Base-by-base conservation (phyloP, 2,797 vertebrate genomes). In the Anguilla pacifica region DNA sequence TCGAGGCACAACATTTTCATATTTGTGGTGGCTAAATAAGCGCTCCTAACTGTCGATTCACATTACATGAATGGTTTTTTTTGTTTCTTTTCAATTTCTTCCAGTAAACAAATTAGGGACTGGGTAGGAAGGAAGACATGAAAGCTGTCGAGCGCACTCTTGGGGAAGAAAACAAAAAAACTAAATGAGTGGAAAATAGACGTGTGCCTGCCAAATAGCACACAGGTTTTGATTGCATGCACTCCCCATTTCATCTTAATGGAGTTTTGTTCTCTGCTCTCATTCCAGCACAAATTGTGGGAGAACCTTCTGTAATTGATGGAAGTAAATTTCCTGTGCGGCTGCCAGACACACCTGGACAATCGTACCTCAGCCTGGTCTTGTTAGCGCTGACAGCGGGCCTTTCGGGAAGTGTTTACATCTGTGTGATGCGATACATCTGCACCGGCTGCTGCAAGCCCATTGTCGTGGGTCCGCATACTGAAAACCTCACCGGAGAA, bases 391-490 rank as follows among this genome's bases (percentile, higher is more conserved):
- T 95, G 28, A 94, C 94, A 0, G 91, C 92, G 31, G 17, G 93
- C 85, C 70, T 95, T 43, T 94, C 94, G 0, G 91, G 90, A 15
- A 77, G 91, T 6, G 89, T 95, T 86, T 95, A 95, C 92, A 85
- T 95, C 0, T 95, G 94, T 88, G 89, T 95, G 61, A 93, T 95
- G 87, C 87, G 91, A 55, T 95, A 94, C 72, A 86, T 95, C 77
- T 94, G 94, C 88, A 46, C 92, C 1, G 94, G 94, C 90, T 94
- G 94, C 91, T 94, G 93, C 87, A 93, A 95, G 64, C 94, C 94
- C 88, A 85, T 90, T 19, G 83, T 89, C 57, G 77, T 92, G 5
- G 86, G 89, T 15, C 90, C 90, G 5, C 89, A 90, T 72, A 88
- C 89, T 22, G 87, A 90, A n/a, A 89, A 79, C 79, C 49, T 92